A percentile compares a stretch with the other conserved stretches of the same genome.
phyloP scores from a whole-genome alignment of 2,113 vertebrate species.

The Xiphorhynchus elegans region DNA sequence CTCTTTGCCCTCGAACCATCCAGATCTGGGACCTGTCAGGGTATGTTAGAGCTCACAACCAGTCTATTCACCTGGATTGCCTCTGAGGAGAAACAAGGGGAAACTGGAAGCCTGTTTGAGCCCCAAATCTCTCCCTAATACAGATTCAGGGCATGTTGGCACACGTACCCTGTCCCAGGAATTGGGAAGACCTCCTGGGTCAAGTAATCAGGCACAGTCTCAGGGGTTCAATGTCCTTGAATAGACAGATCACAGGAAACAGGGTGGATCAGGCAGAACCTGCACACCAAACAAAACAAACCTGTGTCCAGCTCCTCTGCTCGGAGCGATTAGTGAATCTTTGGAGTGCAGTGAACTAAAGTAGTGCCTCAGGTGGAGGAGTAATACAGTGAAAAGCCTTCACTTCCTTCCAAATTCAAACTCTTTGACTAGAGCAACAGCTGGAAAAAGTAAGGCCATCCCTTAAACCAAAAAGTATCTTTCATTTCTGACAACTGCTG shows the following conservation, averaged over 20 bases:
- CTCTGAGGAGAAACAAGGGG: neutral
- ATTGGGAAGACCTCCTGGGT: neutral
- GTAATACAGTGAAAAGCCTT: neutral
- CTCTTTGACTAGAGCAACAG: neutral
- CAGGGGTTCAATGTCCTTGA: neutral
- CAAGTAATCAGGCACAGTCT: neutral
- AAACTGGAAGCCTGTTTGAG: neutral
- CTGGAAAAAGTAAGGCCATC: neutral
- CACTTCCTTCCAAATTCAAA: conserved; percentile 13
- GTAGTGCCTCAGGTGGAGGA: neutral
- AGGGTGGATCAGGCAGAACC: neutral
- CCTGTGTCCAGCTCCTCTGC: neutral
- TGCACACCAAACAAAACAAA: neutral
- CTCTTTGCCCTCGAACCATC: conserved; percentile 44
- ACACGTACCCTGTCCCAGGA: fast-evolving
- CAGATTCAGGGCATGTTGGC: neutral
- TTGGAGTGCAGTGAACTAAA: conserved; percentile 1
- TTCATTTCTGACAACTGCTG: conserved; percentile 18
- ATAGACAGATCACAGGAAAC: neutral
- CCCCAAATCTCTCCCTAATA: neutral
- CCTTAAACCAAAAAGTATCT: neutral
- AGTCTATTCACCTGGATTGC: neutral
- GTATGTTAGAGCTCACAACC: neutral
- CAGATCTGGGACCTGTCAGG: neutral
- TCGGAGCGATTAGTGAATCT: neutral